Base-by-base conservation (phyloP, 2,888 invertebrate genomes). In the Pemphredon lugubris region DNA sequence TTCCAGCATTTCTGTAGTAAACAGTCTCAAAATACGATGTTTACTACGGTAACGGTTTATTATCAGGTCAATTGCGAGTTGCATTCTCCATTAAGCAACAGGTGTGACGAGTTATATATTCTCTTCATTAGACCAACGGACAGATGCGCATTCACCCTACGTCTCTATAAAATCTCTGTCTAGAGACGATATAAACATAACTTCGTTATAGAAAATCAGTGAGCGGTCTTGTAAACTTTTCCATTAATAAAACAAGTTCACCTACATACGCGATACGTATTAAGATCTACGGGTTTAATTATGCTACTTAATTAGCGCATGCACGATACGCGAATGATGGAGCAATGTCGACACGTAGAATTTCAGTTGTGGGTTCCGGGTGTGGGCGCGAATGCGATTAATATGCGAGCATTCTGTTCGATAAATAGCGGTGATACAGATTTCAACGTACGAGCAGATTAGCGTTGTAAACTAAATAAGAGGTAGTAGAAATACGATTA, bases 251-350 rank as follows among this genome's bases (percentile, higher is more conserved):
- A n/a, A n/a, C n/a, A n/a, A n/a, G n/a, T n/a, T n/a, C n/a, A n/a
- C n/a, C n/a, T n/a, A n/a, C n/a, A n/a, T n/a, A n/a, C n/a, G n/a
- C n/a, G n/a, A n/a, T n/a, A n/a, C n/a, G n/a, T n/a, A n/a, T n/a
- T 59, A 69, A 50, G 59, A 69, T 66, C 69, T 13, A 59, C 39
- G 42, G 21, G 40, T 9, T 23, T 53, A 42, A 59, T 65, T 65
- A 47, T 58, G 39, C 47, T 57, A 47, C 57, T 67, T 55, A 39
- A 30, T 55, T 32, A 54, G 60, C 54, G 44, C 47, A 59, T 44
- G n/a, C 40, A 20, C 11, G 16, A 59, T 44, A 11, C 40, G 20
- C 13, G 16, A n/a, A 11, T 7, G 47, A 18, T 16, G 16, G 57
- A 9, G 20, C 7, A 20, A 20, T 18, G 1, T 16, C 44, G 5